These are phyloP conservation scores for Chrysomallon squamiferum DNA, from an alignment of 1,140 invertebrate genomes.

Conservation along the genomic window DNA sequence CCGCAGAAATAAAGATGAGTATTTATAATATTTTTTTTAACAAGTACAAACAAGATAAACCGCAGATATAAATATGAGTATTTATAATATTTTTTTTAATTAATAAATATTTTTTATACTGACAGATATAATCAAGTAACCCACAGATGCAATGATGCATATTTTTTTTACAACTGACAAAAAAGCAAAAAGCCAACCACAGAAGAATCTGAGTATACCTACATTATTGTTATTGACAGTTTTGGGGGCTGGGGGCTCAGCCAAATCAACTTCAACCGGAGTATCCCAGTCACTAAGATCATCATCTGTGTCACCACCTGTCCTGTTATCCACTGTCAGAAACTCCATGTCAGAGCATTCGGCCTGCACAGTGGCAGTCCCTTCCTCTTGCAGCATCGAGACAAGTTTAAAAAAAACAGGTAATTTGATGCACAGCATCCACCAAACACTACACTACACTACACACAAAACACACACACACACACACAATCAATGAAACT, in stretches of 20 bases:
- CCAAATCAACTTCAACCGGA: conserved; percentile 29
- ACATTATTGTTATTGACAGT: conserved; percentile 7
- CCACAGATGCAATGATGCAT: too few relatives aligned
- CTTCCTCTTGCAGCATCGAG: neutral
- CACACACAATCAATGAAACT: too few relatives aligned
- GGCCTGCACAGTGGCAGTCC: neutral
- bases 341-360: neutral
- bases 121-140: too few relatives aligned
- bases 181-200: too few relatives aligned
- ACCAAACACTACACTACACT: neutral
- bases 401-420: neutral
- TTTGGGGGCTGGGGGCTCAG: conserved; percentile 6
- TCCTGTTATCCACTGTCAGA: neutral
- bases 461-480: neutral
- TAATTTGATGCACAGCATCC: neutral
- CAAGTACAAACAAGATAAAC: too few relatives aligned
- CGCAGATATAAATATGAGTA: too few relatives aligned
- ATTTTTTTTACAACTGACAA: too few relatives aligned
- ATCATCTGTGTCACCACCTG: conserved; percentile 22
- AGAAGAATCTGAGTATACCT: too few relatives aligned
- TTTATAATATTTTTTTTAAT: too few relatives aligned
- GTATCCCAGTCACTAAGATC: conserved; percentile 36
- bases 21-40: too few relatives aligned
- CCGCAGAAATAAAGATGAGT: too few relatives aligned
- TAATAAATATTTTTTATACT: too few relatives aligned